phyloP scores from a whole-genome alignment of 2,113 vertebrate genomes.

The Syrrhaptes paradoxus region DNA sequence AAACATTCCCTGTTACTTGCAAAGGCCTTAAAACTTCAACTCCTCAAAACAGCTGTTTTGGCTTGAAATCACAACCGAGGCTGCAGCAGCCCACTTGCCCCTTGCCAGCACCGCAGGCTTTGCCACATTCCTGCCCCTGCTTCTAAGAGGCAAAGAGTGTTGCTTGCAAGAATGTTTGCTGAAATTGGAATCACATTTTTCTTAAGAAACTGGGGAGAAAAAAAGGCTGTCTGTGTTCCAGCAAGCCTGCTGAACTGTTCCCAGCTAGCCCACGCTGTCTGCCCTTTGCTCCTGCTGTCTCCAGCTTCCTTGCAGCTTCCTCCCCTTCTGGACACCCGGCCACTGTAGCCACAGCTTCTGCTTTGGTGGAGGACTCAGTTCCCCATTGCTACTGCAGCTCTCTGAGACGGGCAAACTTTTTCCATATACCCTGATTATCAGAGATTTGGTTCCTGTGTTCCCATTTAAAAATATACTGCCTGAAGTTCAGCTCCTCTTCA shows the following conservation, averaged over 20 bases:
- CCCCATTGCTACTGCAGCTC: background rate
- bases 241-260: background rate
- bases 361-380: background rate
- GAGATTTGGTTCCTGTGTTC: conserved; percentile 42
- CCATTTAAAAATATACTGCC: background rate
- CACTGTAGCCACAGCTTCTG: background rate
- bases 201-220: background rate
- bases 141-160: background rate
- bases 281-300: background rate
- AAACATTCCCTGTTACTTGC: background rate
- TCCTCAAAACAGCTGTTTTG: background rate
- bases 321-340: background rate
- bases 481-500: conserved; percentile 5
- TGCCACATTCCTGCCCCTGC: background rate
- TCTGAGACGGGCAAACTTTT: background rate
- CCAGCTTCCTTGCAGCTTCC: background rate
- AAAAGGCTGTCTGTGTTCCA: background rate
- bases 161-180: background rate
- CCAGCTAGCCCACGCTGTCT: background rate
- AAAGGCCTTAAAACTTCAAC: background rate
- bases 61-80: background rate
- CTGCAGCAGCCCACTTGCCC: background rate
- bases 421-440: conserved; percentile 6
- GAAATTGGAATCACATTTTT: background rate
- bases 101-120: background rate